Evolutionary conservation across 2,113 vertebrate species (phyloP), one percentile per base, ranked within the genome.

Genomic region (Clinocottus analis): DNA sequence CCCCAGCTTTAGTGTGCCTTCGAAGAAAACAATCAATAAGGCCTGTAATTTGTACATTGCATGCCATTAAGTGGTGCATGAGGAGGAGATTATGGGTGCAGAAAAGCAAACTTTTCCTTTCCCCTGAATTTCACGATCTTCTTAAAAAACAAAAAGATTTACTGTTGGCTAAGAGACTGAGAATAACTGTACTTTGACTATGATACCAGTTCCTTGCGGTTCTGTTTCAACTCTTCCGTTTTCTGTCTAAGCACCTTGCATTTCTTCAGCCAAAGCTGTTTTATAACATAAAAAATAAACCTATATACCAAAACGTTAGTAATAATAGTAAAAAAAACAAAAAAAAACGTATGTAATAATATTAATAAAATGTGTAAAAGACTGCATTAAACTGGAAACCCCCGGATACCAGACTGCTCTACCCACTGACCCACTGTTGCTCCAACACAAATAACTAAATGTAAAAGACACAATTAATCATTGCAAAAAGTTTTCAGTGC

Each of bases 1-100:
- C 73, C 86, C 29, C 37, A 72, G 64, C 73, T 85, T 84, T 27
- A 62, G 55, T 80, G 72, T 68, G 37, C 33, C 29, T 67, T 71
- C 7, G 2, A 75, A 65, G 76, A 75, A 79, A 82, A 66, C n/a
- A 0, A 73, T 83, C 80, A 53, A 51, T 80, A 49, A 25, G 53
- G 0, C 9, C 35, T 56, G n/a, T 79, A 13, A 69, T 70, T 49
- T 72, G 23, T 72, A 68, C 27, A 59, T 19, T 49, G 56, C 39
- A 43, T 43, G 23, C 19, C 29, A 71, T 29, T 55, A 59, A 14
- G n/a, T 37, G 35, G 62, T 27, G 62, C 41, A 66, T 4, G 13
- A 47, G 23, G 8, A 39, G 58, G 23, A 58, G 27, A 35, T 17
- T 21, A 27, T 43, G 33, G 29, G 25, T 55, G 14, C 39, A 69